A percentile compares a stretch with the other conserved stretches of the same genome.
Conservation (phyloP, 2,797 vertebrate genomes). For the Eleutherodactylus coqui region DNA sequence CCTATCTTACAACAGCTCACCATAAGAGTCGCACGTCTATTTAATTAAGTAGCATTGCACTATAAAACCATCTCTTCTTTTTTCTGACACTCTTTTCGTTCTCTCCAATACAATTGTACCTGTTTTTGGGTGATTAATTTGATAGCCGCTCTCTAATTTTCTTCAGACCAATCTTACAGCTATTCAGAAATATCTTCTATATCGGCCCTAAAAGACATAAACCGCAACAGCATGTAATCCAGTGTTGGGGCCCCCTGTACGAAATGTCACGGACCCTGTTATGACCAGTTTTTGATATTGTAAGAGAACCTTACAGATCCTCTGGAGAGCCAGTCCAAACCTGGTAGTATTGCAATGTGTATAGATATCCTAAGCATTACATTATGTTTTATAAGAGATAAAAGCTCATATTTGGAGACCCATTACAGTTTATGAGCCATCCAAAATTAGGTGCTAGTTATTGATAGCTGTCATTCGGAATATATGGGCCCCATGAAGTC, state of each 20-base stretch:
- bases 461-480: neutral
- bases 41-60: no score
- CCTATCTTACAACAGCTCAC: no score
- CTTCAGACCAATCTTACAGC: neutral
- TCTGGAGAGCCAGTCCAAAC: neutral
- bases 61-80: no score
- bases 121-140: no score
- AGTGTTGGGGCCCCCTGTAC: neutral
- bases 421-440: neutral
- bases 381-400: neutral
- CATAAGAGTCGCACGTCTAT: no score
- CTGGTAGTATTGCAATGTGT: neutral
- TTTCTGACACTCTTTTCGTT: no score
- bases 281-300: neutral
- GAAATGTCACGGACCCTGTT: neutral
- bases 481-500: neutral
- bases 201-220: no score
- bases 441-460: neutral
- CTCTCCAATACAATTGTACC: no score
- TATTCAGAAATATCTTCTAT: no score
- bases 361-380: neutral
- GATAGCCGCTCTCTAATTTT: neutral
- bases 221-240: no score
- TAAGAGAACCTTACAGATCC: neutral
- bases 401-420: neutral